Evolutionary conservation across 1,140 invertebrate genomes (phyloP), one percentile per base, ranked within the genome.

Genomic region (Agrilus planipennis): DNA sequence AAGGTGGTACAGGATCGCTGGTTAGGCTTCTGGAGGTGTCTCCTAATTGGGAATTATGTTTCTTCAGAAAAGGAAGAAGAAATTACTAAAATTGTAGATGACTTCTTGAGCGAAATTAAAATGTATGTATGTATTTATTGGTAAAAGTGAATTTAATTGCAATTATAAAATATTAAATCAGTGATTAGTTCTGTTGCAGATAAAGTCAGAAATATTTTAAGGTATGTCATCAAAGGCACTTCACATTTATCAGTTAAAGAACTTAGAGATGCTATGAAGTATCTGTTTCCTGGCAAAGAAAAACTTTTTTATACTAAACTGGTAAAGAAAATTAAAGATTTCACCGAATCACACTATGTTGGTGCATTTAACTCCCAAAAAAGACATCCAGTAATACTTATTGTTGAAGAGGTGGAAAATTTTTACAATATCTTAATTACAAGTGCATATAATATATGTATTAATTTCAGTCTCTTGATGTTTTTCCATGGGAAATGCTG

Each of bases 401-500:
- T 80, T 44, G 50, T 80, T 4, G 77, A 81, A 58, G n/a, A n/a
- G n/a, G 76, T 80, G 55, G 76, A 78, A 64, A 55, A 41, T 49
- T 30, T 5, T 22, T 39, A 7, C 6, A 15, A 19, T 17, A 4
- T 9, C 9, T 19, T 6, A 34, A 16, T 34, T 7, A 6, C 32
- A 18, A 7, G 5, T 31, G 7, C 5, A 11, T 31, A 7, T 4
- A 10, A 6, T 31, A 31, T 5, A 15, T 15, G 9, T 31, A 31
- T 12, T 31, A 11, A 5, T 64, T 65, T 42, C 54, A 86, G 81
- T 61, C 65, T 32, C 55, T 86, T 19, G 82, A 86, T 60, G 68
- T 71, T 35, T 65, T 87, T 41, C 81, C 83, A 0, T 84, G 81
- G 73, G 84, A 89, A 63, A 73, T 73, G 39, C 62, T 84, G 34